phyloP scores from a whole-genome alignment of 2,113 vertebrate species.

The Tetrax tetrax region DNA sequence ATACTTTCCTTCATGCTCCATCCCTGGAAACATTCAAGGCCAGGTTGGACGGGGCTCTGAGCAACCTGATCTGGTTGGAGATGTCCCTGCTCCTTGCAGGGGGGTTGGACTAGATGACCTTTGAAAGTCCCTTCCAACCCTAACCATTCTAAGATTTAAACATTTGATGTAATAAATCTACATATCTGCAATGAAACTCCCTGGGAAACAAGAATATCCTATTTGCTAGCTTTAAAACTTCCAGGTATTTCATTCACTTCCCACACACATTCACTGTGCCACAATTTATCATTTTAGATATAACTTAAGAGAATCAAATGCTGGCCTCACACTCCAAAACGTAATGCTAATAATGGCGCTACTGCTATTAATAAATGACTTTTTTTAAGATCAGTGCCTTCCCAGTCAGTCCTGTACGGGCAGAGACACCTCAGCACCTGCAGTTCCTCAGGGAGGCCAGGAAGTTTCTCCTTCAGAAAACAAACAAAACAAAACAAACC shows the following conservation, averaged over 20 bases:
- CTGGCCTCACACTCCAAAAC: not conserved
- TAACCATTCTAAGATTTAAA: not conserved
- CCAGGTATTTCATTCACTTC: not conserved
- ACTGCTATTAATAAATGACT: not conserved
- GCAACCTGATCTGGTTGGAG: too few relatives aligned
- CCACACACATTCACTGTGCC: not conserved
- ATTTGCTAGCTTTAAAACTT: not conserved
- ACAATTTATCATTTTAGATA: not conserved
- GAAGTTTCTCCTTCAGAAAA: not conserved
- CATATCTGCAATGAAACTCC: not conserved
- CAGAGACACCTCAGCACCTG: not conserved
- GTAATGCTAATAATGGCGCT: not conserved
- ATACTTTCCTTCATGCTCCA: not conserved
- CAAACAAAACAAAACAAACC: not conserved
- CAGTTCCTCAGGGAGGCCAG: not conserved
- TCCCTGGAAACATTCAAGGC: too few relatives aligned
- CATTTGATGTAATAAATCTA: not conserved
- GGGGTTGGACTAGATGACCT: too few relatives aligned
- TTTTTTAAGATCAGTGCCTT: not conserved
- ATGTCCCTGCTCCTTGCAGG: too few relatives aligned
- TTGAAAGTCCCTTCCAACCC: too few relatives aligned
- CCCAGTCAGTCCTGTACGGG: rapidly evolving
- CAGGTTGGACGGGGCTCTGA: too few relatives aligned
- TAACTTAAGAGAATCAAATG: not conserved
- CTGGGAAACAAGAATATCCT: not conserved